Evolutionary conservation across 1,140 invertebrate species (phyloP).

Genomic region (Megalonaias nervosa): DNA sequence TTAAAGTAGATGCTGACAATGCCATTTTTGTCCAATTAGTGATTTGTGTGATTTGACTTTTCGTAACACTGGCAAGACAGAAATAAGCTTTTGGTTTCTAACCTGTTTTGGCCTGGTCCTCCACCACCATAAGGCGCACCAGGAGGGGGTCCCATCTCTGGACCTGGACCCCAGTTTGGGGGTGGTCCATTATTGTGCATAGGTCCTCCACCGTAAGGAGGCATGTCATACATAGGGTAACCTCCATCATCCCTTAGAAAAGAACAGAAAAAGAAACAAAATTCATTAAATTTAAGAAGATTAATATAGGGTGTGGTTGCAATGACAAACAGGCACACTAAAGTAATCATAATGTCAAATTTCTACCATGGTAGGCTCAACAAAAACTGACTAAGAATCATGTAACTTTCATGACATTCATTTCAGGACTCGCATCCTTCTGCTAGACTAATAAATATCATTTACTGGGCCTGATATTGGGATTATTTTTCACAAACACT

Average conservation of each 20-base stretch:
- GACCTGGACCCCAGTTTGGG: constrained; percentile 43
- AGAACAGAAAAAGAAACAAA: constrained; percentile 17
- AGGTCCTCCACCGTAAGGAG: constrained; percentile 47
- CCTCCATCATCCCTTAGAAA: constrained; percentile 51
- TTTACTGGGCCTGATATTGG: too few species aligned
- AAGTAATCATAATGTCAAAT: neutral
- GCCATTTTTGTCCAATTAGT: neutral
- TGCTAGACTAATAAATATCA: too few species aligned
- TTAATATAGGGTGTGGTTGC: neutral
- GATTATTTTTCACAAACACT: too few species aligned
- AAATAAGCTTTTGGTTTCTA: neutral
- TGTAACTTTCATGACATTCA: too few species aligned
- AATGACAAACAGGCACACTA: neutral
- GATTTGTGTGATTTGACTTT: neutral
- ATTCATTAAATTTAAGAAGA: neutral
- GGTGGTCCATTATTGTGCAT: constrained; percentile 45
- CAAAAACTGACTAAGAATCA: too few species aligned
- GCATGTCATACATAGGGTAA: constrained; percentile 34
- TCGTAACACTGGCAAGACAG: too few species aligned
- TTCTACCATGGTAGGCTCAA: neutral
- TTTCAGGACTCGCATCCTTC: too few species aligned
- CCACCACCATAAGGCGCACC: constrained; percentile 22
- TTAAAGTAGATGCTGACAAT: neutral
- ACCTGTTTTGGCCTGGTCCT: constrained; percentile 36
- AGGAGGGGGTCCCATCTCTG: constrained; percentile 46